Conservation (phyloP, 1,140 invertebrate species). For the Popillia japonica region DNA sequence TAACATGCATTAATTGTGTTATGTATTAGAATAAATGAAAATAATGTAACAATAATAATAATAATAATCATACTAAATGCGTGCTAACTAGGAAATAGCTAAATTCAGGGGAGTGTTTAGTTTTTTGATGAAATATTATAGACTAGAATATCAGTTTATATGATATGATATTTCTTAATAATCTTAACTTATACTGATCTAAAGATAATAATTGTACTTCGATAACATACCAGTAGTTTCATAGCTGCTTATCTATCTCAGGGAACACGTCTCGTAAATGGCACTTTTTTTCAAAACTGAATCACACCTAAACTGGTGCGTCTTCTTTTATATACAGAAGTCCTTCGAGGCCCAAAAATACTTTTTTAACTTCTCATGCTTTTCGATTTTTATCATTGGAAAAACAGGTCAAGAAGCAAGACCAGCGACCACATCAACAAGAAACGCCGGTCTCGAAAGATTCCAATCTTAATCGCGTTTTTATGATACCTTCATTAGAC, state of each 20-base stretch:
- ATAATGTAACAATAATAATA: no score
- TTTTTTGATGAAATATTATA: no score
- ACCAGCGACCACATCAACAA: not conserved
- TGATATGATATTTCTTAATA: no score
- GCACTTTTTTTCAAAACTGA: conserved; percentile 3
- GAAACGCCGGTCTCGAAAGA: conserved; percentile 1
- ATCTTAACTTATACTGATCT: no score
- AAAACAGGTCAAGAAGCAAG: not conserved
- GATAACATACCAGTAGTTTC: not conserved
- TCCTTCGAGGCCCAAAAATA: not conserved
- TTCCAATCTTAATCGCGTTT: conserved; percentile 24
- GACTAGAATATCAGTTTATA: no score
- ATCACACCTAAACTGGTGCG: not conserved
- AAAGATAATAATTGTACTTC: no score
- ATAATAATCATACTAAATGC: no score
- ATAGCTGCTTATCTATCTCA: not conserved
- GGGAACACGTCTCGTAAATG: not conserved
- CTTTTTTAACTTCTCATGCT: not conserved
- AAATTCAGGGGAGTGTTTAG: no score
- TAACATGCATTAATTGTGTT: no score
- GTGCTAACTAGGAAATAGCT: no score
- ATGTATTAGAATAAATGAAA: no score
- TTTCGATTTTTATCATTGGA: conserved; percentile 13
- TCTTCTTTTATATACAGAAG: conserved; percentile 24
- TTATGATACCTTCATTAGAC: conserved; percentile 22